Evolutionary conservation across 2,888 invertebrate genomes (phyloP), one percentile per base, ranked within the genome.

Genomic region (Cheilosia vernalis): DNA sequence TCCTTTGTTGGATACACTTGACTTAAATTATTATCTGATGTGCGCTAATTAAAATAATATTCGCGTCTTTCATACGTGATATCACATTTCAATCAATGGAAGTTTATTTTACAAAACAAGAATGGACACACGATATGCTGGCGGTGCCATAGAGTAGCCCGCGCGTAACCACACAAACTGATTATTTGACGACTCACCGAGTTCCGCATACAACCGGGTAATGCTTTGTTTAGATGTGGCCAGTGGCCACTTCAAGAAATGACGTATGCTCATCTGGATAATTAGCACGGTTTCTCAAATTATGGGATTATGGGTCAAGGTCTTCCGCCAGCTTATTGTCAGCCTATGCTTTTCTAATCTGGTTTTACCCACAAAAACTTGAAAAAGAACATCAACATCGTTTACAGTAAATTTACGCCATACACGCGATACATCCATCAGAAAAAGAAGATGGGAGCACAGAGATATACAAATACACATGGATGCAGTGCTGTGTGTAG

Each of bases 61-160:
- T 72, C 66, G 66, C 66, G 72, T 72, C 72, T 60, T 64, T 27
- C 58, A 56, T 63, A 77, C 81, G 70, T 70, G 77, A 21, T 78
- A 78, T 83, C 63, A 78, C 15, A 73, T 83, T 83, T 67, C 83
- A 73, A 67, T 78, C 72, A 61, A 51, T 77, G 49, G 64, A 64
- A 30, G 51, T 70, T 82, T 2, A 55, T 67, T 72, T 78, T 61
- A 33, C 61, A 64, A 60, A 58, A 37, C 19, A 77, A 61, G 21
- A 69, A 63, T 55, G 9, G 44, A 30, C 58, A 66, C n/a, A 53
- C 56, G 55, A 58, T 61, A 77, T 44, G 33, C 10, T 33, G 10
- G 33, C 33, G 10, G 33, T 37, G 44, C 15, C 58, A 40, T 33
- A 64, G 3, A 63, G 56, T 19, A n/a, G 21, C 21, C 47, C 37